Percentiles rank a stretch among this genome's conserved stretches.
phyloP scores from a whole-genome alignment of 2,797 vertebrate genomes.

The Labroides dimidiatus region DNA sequence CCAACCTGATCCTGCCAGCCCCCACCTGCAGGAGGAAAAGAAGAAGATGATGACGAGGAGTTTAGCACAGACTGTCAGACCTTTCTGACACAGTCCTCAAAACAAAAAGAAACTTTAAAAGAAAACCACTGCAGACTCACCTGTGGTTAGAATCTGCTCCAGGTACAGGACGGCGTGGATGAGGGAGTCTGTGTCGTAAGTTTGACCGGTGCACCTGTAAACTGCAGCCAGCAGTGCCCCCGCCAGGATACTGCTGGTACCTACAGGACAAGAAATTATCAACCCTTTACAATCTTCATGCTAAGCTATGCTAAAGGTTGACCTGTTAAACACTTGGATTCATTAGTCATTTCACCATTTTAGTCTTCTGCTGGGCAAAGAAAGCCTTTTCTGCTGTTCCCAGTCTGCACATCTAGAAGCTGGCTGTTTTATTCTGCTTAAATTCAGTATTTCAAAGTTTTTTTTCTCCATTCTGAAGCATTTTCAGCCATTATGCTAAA shows the following conservation, averaged over 20 bases:
- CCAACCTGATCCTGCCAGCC: conserved; percentile 99
- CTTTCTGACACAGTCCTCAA: too few relatives aligned
- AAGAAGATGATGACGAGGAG: background rate
- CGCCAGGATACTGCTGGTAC: conserved; percentile 97
- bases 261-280: conserved; percentile 71
- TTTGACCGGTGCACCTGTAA: conserved; percentile 86
- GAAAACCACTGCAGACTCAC: conserved; percentile 27
- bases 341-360: too few relatives aligned
- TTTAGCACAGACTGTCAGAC: background rate
- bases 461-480: too few relatives aligned
- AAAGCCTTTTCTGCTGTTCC: too few relatives aligned
- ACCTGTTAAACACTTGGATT: too few relatives aligned
- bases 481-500: too few relatives aligned
- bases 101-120: too few relatives aligned
- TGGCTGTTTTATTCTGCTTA: too few relatives aligned
- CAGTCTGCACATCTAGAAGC: too few relatives aligned
- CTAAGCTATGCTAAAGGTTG: too few relatives aligned
- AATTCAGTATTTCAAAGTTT: too few relatives aligned
- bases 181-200: conserved; percentile 84
- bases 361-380: too few relatives aligned
- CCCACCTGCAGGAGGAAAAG: conserved; percentile 82
- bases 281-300: background rate
- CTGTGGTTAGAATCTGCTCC: conserved; percentile 97
- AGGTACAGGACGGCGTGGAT: conserved; percentile 92
- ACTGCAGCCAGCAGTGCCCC: conserved; percentile 90